Percentiles rank a stretch among this genome's conserved stretches.
phyloP scores from a whole-genome alignment of 2,888 invertebrate species.

The Blastobasis adustella region DNA sequence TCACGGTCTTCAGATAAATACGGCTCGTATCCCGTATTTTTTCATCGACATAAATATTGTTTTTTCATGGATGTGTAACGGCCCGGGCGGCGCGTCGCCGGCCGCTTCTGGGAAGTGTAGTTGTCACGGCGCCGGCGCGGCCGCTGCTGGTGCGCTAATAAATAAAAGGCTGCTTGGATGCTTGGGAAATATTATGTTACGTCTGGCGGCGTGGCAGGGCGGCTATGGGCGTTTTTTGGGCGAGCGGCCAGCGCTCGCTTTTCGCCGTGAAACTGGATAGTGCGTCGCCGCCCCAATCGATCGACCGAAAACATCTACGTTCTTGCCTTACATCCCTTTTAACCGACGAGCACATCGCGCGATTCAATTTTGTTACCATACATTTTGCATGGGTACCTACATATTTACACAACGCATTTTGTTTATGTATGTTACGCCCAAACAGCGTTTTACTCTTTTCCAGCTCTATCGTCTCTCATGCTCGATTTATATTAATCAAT shows the following conservation, averaged over 20 bases:
- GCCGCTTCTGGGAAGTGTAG: conserved; percentile 62
- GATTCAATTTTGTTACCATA: no score
- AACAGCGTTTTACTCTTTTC: no score
- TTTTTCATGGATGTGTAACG: conserved; percentile 66
- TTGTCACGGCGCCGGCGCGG: conserved; percentile 63
- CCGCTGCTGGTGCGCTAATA: conserved; percentile 47
- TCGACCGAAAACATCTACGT: conserved; percentile 3
- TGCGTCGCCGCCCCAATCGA: conserved; percentile 2
- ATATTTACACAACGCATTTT: no score
- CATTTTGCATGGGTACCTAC: no score
- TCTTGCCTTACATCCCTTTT: neutral
- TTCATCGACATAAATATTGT: conserved; percentile 71
- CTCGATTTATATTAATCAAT: no score
- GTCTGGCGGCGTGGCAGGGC: conserved; percentile 53
- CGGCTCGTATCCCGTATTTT: conserved; percentile 59
- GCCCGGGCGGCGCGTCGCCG: conserved; percentile 61
- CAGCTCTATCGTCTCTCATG: no score
- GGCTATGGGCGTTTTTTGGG: conserved; percentile 54
- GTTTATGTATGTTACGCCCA: no score
- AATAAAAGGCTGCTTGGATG: conserved; percentile 70
- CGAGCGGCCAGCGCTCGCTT: conserved; percentile 37
- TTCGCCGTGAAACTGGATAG: conserved; percentile 35
- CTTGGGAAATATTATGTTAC: conserved; percentile 74
- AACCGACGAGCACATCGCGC: no score
- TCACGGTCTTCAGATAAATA: conserved; percentile 63